Percentiles rank a stretch among this genome's conserved stretches.
phyloP scores from a whole-genome alignment of 2,797 vertebrate genomes.

The Lophius americanus region DNA sequence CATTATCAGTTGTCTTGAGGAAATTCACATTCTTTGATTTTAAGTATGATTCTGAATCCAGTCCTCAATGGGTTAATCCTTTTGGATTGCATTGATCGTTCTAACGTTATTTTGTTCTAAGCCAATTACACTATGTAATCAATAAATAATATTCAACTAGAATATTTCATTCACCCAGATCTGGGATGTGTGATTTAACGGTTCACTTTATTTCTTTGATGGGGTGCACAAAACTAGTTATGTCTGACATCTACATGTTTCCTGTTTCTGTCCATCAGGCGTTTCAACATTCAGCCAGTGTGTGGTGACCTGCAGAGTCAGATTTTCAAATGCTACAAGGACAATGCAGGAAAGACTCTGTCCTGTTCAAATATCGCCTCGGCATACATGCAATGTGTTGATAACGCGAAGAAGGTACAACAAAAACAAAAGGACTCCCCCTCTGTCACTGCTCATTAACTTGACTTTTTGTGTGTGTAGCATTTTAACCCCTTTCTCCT shows the following conservation, averaged over 20 bases:
- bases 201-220: no score
- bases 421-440: neutral
- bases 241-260: neutral
- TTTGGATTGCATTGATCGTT: no score
- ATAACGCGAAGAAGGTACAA: conserved; percentile 88
- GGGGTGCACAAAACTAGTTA: no score
- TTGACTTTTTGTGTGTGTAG: neutral
- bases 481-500: neutral
- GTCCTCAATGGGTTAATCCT: no score
- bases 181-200: no score
- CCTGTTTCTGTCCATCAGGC: conserved; percentile 70
- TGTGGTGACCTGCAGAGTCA: conserved; percentile 90
- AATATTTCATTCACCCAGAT: no score
- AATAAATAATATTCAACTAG: no score
- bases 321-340: conserved; percentile 90
- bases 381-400: conserved; percentile 92
- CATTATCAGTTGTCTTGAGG: no score
- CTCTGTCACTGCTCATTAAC: neutral
- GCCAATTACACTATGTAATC: no score
- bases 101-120: no score
- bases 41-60: no score
- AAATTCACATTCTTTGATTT: no score
- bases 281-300: conserved; percentile 83
- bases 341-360: conserved; percentile 88
- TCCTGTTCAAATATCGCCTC: conserved; percentile 89